Percentiles rank a stretch among this genome's conserved stretches.
Evolutionary conservation across 2,113 vertebrate species (phyloP).

Genomic region (Hippocampus barbouri): DNA sequence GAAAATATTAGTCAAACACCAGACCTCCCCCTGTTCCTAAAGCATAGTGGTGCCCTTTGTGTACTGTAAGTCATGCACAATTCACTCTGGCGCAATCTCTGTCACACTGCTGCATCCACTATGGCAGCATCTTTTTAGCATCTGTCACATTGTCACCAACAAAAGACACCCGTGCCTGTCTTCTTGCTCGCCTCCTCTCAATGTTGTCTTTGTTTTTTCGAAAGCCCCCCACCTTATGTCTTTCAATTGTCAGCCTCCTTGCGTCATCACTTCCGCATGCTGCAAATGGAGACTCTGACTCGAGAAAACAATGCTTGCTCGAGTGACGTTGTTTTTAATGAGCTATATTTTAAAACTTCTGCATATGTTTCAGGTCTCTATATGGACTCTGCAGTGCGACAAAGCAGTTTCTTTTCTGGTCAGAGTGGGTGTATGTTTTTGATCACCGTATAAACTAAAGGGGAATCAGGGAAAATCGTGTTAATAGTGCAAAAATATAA

Average conservation of each 20-base stretch:
- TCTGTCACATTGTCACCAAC: slow-evolving; percentile 25
- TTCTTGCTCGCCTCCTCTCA: slow-evolving; percentile 24
- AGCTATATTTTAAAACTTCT: not conserved
- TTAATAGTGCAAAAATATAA: too few species aligned
- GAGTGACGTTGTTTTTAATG: slow-evolving; percentile 1
- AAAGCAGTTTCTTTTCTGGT: not conserved
- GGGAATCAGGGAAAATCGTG: too few species aligned
- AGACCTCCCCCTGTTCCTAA: not conserved
- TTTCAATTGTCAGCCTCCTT: slow-evolving; percentile 34
- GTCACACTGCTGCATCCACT: not conserved
- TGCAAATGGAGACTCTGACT: slow-evolving; percentile 23
- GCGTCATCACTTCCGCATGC: slow-evolving; percentile 58
- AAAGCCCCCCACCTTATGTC: slow-evolving; percentile 23
- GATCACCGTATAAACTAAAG: too few species aligned
- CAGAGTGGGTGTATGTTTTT: too few species aligned
- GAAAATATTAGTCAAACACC: not conserved
- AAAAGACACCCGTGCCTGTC: slow-evolving; percentile 24
- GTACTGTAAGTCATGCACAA: slow-evolving; percentile 2
- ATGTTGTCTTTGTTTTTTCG: slow-evolving; percentile 37
- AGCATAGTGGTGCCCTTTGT: not conserved
- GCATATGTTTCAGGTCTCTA: too few species aligned
- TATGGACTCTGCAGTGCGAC: not conserved
- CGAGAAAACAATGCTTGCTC: slow-evolving; percentile 25
- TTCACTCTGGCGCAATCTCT: slow-evolving; percentile 10
- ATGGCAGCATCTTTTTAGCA: slow-evolving; percentile 23